Base-by-base conservation (phyloP, 2,888 invertebrate genomes). In the Drosophila maculinotata region DNA sequence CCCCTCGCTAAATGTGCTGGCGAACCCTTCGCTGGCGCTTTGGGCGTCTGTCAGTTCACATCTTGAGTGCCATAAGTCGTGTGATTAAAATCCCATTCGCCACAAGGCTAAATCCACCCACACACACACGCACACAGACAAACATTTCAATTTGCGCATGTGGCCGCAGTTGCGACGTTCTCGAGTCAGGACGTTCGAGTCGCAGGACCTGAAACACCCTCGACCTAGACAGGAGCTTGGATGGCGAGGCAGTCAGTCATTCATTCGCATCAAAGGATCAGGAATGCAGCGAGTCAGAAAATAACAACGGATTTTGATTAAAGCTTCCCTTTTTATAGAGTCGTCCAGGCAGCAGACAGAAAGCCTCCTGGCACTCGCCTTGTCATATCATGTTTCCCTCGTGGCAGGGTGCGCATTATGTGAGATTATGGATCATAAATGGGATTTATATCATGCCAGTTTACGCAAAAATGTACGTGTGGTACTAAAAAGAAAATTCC, bases 231-330 rank as follows among this genome's bases (percentile, higher is more conserved):
- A 64, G 54, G 52, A 53, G 53, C 31, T 33, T 23, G 36, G 36
- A 30, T 42, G 9, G 47, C 35, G 52, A 23, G 45, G 48, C 71
- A 71, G 73, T 66, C 85, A 67, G 62, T 76, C 85, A 79, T 79
- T 80, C 85, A 79, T 69, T 87, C 90, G 89, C 89, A 90, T 90
- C 90, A 90, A 90, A 90, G 92, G 92, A 92, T 93, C 92, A 92
- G 80, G 93, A 79, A 89, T 92, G 93, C 92, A 93, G 91, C 92
- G 92, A 92, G 91, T 92, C 91, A 93, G 93, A 93, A 93, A 93
- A 93, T 93, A 92, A 93, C 93, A 92, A 92, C 92, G 91, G 92
- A 92, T 91, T 91, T 91, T 91, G 91, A 91, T 91, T 91, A 91
- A 91, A 91, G 90, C 91, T 90, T 70, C 89, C 89, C 89, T 89